These are phyloP conservation scores for Lagopus leucura DNA, from an alignment of 2,113 vertebrate species.

Conservation along the genomic window DNA sequence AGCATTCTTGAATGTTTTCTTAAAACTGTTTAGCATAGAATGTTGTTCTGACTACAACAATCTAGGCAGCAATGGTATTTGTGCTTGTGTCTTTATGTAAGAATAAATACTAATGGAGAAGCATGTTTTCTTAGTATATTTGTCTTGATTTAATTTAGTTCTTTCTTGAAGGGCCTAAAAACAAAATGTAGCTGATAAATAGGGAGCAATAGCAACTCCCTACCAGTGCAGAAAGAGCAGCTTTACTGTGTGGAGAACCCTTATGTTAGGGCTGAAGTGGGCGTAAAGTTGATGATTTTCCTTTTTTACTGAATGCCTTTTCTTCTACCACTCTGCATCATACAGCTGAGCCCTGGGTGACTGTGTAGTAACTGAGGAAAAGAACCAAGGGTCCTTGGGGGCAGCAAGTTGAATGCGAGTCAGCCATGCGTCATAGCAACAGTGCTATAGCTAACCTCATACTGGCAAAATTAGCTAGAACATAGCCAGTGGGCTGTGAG, in stretches of 20 bases:
- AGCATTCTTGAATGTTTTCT: background rate
- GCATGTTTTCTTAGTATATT: background rate
- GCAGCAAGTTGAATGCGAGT: background rate
- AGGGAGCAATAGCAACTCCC: background rate
- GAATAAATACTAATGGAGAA: background rate
- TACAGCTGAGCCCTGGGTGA: background rate
- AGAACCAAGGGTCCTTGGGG: background rate
- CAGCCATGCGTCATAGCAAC: background rate
- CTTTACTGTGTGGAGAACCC: background rate
- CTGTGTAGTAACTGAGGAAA: background rate
- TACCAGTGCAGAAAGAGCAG: background rate
- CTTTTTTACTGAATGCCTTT: background rate
- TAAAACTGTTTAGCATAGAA: background rate
- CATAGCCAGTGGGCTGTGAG: background rate
- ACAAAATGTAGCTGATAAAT: background rate
- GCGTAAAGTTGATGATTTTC: background rate
- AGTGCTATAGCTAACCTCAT: background rate
- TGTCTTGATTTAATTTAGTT: background rate
- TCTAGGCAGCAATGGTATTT: background rate
- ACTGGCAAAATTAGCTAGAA: background rate
- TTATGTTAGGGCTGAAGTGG: background rate
- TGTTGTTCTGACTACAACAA: background rate
- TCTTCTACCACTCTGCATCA: background rate
- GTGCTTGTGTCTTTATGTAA: background rate
- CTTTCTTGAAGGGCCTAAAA: background rate